A percentile compares a stretch with the other conserved stretches of the same genome.
These are phyloP conservation scores for Tetraneura akinire DNA, from an alignment of 1,140 invertebrate genomes.

Conservation along the genomic window DNA sequence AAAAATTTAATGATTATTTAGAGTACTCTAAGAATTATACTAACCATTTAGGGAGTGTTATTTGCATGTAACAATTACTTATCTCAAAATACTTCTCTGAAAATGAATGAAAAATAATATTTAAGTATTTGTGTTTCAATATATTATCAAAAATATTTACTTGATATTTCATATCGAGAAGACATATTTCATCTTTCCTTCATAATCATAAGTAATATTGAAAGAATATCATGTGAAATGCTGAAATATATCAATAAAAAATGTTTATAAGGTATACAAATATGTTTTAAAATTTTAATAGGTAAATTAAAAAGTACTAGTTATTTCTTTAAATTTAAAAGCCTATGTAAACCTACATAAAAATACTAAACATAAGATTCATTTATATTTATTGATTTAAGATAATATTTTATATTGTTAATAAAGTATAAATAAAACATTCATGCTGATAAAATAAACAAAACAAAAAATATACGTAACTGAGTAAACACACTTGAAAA, in stretches of 20 bases:
- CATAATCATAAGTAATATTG: not conserved
- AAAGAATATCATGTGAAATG: not conserved
- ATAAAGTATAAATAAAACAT: constrained; percentile 7
- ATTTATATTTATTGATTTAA: not conserved
- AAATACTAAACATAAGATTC: not conserved
- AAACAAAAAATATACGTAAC: constrained; percentile 31
- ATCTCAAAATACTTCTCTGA: not conserved
- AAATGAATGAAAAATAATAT: not conserved
- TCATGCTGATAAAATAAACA: constrained; percentile 30
- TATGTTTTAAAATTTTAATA: too few species aligned
- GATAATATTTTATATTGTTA: not conserved
- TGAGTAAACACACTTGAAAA: constrained; percentile 16
- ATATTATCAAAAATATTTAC: not conserved
- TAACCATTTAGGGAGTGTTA: not conserved
- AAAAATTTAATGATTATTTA: too few species aligned
- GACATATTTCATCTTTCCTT: not conserved
- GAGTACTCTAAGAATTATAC: too few species aligned
- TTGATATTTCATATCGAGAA: not conserved
- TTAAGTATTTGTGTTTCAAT: not conserved
- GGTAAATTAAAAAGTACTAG: too few species aligned
- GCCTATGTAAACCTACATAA: too few species aligned
- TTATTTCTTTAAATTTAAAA: too few species aligned
- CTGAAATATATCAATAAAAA: constrained; percentile 14
- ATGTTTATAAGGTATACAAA: too few species aligned
- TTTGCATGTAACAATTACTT: too few species aligned